Evolutionary conservation across 1,140 invertebrate genomes (phyloP).

Genomic region (Pemphigus obesinymphae): DNA sequence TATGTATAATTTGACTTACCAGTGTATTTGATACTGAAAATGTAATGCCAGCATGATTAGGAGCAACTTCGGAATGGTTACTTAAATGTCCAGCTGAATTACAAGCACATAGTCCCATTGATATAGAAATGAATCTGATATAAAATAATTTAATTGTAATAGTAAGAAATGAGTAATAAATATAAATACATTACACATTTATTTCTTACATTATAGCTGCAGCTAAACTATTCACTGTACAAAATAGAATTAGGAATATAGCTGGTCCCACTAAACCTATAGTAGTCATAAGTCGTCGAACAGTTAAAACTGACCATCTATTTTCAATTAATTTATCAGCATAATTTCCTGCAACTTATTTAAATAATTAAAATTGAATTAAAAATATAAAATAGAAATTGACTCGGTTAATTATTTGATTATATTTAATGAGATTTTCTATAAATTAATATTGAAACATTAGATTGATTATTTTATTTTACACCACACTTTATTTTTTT

Average conservation of each 20-base stretch:
- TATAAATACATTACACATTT: background rate
- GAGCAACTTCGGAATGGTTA: conserved; percentile 75
- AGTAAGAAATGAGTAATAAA: background rate
- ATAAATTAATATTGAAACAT: background rate
- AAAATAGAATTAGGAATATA: conserved; percentile 68
- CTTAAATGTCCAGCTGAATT: conserved; percentile 75
- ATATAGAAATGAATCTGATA: conserved; percentile 66
- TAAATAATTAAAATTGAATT: background rate
- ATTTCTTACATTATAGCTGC: conserved; percentile 65
- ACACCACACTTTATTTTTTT: background rate
- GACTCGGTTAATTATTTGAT: too few relatives aligned
- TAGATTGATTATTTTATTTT: background rate
- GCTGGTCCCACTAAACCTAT: conserved; percentile 72
- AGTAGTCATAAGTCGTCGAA: conserved; percentile 69
- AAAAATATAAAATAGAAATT: background rate
- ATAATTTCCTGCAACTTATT: conserved; percentile 64
- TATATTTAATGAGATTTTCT: too few relatives aligned
- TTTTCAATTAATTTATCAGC: conserved; percentile 64
- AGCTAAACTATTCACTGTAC: conserved; percentile 66
- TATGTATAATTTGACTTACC: conserved; percentile 52
- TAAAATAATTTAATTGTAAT: background rate
- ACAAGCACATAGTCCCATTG: conserved; percentile 72
- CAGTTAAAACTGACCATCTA: conserved; percentile 68
- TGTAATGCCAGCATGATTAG: conserved; percentile 73
- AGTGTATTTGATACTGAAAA: conserved; percentile 78